These are phyloP conservation scores for Lagenorhynchus albirostris DNA, from an alignment of 2,113 vertebrate genomes.

Conservation along the genomic window DNA sequence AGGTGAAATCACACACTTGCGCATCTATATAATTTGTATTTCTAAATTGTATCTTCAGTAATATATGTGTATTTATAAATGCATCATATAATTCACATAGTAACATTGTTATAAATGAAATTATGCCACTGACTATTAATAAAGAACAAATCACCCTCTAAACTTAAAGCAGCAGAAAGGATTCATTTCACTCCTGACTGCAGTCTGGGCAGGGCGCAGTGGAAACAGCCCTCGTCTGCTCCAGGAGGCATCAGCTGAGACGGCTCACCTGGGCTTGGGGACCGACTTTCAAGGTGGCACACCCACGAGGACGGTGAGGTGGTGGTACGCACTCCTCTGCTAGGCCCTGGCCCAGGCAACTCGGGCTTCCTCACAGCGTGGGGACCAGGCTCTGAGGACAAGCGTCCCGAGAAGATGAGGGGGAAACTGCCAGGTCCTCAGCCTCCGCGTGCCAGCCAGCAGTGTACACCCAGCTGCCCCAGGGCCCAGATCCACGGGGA, in stretches of 20 bases:
- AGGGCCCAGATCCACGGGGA: background rate
- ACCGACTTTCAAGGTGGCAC: background rate
- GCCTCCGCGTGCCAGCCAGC: background rate
- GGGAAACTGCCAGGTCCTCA: background rate
- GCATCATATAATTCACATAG: background rate
- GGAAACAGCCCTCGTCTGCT: background rate
- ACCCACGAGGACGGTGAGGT: fast-evolving
- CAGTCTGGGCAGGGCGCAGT: background rate
- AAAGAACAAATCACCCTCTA: background rate
- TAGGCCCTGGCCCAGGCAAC: background rate
- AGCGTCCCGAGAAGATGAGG: background rate
- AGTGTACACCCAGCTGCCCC: background rate
- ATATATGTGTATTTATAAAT: no score
- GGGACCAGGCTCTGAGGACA: background rate
- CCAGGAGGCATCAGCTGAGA: background rate
- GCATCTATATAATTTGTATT: background rate
- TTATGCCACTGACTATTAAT: background rate
- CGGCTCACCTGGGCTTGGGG: background rate
- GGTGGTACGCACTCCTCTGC: background rate
- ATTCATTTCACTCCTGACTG: background rate
- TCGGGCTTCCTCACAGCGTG: background rate
- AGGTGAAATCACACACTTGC: background rate
- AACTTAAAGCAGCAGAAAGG: background rate
- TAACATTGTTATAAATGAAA: background rate
- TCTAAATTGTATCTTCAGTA: no score